phyloP scores from a whole-genome alignment of 2,797 vertebrate species.

The Brachyrhaphis roseni region DNA sequence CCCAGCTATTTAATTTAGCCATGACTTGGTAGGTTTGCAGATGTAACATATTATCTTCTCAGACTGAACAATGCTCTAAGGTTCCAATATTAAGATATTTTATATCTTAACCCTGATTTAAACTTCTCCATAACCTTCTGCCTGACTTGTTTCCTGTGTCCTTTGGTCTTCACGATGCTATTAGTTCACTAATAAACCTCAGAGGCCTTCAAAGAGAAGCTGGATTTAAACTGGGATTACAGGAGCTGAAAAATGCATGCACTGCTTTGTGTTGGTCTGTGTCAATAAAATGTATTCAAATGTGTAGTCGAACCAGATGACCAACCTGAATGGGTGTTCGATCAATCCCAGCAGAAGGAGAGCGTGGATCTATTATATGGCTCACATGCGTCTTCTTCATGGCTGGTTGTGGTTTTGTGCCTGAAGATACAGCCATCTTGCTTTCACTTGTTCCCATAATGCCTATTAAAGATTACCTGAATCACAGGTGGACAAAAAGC shows the following conservation, averaged over 20 bases:
- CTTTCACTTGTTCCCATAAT: constrained; percentile 82
- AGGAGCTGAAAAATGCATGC: background rate
- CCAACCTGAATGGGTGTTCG: constrained; percentile 84
- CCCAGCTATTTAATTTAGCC: background rate
- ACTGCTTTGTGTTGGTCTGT: background rate
- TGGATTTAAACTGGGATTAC: background rate
- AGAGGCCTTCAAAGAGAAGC: background rate
- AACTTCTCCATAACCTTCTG: background rate
- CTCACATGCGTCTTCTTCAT: constrained; percentile 55
- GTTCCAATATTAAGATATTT: background rate
- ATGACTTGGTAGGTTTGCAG: background rate
- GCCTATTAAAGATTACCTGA: background rate
- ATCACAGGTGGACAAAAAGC: background rate
- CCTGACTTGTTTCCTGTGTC: background rate
- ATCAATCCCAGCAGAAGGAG: constrained; percentile 72
- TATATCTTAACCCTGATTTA: background rate
- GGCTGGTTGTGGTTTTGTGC: constrained; percentile 57
- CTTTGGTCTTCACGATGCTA: background rate
- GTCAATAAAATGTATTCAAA: background rate
- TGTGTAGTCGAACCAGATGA: background rate
- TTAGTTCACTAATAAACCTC: background rate
- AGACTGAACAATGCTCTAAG: background rate
- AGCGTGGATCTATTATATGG: constrained; percentile 78
- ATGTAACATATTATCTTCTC: background rate
- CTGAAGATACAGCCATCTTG: constrained; percentile 61